Base-by-base conservation (phyloP, 2,888 invertebrate species). In the Drosophila ochracea region DNA sequence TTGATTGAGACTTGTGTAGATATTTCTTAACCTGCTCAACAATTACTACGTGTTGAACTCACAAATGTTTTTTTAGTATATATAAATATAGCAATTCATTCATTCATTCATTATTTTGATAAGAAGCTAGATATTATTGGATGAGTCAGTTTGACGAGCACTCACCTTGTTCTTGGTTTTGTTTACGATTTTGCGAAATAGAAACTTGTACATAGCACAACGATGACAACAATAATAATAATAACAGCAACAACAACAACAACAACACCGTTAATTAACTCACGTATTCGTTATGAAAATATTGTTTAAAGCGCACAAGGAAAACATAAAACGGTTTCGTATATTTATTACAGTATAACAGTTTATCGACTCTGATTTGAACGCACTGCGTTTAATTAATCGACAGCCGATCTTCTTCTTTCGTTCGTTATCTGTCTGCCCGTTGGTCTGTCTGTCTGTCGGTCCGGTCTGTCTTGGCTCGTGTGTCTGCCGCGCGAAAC, bases 101-200 rank as follows among this genome's bases (percentile, higher is more conserved):
- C 57, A 54, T 55, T 55, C 52, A 65, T 41, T 69, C 31, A 30
- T 50, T 61, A 13, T 33, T 16, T 41, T 72, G 79, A 76, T 78
- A 71, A 80, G 61, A 41, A 58, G 35, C 53, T 55, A 50, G 43
- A 41, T 47, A 25, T 33, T 53, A 30, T 43, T 59, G 43, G 16
- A 43, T 76, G 60, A 76, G n/a, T 65, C 61, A 77, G 47, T 30
- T 43, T 43, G 30, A 43, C n/a, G 25, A 41, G 10, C 33, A 87
- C 90, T 90, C 74, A 86, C 86, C 86, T 88, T 90, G 53, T 65
- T 0, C 61, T 83, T 86, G 47, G 39, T 55, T 77, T 72, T 90
- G 61, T 76, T 79, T 61, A 85, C 55, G 54, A 86, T 59, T 65
- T 76, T 88, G 55, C 89, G 90, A 47, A 71, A 90, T 59, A 86